Conservation (phyloP, 2,888 invertebrate species). For the Lamellibrachia columna region DNA sequence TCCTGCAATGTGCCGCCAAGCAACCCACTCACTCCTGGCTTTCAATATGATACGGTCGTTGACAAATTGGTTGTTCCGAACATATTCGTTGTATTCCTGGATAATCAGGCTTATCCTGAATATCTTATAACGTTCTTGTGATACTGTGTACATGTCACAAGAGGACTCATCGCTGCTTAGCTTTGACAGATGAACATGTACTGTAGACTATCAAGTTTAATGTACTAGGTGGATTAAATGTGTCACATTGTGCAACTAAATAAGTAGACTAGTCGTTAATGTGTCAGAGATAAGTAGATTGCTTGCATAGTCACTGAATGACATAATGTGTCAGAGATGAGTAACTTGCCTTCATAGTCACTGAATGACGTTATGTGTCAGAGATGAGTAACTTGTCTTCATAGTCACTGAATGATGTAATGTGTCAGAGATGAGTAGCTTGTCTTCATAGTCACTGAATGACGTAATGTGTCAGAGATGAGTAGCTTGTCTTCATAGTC, state of each 20-base stretch:
- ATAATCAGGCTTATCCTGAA: slow-evolving; percentile 35
- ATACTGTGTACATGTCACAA: background rate
- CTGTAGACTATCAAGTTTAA: background rate
- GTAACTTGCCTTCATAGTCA: too few relatives aligned
- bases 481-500: too few relatives aligned
- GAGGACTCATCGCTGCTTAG: background rate
- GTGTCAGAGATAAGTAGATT: too few relatives aligned
- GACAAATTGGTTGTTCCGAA: slow-evolving; percentile 37
- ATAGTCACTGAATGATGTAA: too few relatives aligned
- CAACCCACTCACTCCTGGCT: background rate
- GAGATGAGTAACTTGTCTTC: too few relatives aligned
- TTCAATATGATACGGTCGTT: slow-evolving; percentile 49
- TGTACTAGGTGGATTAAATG: background rate
- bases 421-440: background rate
- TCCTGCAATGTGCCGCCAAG: background rate
- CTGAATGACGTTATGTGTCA: too few relatives aligned
- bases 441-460: background rate
- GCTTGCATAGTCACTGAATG: too few relatives aligned
- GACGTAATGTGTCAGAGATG: background rate
- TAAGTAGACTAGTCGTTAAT: background rate
- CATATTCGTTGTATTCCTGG: slow-evolving; percentile 57
- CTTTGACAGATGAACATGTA: background rate
- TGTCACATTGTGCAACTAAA: background rate
- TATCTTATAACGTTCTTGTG: background rate
- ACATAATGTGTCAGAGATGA: too few relatives aligned